Conservation (phyloP, 2,888 invertebrate genomes). For the Gisinianus flammeolus region DNA sequence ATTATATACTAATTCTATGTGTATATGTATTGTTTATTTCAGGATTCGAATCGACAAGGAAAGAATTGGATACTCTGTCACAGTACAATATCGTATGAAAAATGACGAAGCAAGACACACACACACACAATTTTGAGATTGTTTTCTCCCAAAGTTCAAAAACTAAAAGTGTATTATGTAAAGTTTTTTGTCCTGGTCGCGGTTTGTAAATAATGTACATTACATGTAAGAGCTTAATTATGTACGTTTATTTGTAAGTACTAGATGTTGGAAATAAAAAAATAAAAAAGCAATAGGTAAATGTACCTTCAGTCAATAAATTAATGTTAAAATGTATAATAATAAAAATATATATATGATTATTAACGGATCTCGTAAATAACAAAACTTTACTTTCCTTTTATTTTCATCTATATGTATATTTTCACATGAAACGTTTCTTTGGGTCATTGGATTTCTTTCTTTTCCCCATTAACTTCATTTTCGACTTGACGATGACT, state of each 20-base stretch:
- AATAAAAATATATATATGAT: not conserved
- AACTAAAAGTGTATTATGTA: not conserved
- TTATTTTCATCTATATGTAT: too few relatives aligned
- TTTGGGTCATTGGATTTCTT: too few relatives aligned
- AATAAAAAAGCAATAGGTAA: conserved; percentile 1
- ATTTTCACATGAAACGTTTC: too few relatives aligned
- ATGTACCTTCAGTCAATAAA: conserved; percentile 12
- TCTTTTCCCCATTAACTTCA: too few relatives aligned
- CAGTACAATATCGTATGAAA: conserved; percentile 35
- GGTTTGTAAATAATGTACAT: conserved; percentile 28
- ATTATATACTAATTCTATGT: too few relatives aligned
- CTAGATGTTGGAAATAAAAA: conserved; percentile 1
- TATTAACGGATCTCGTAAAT: not conserved
- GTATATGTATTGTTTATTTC: not conserved
- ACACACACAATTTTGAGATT: not conserved
- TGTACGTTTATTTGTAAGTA: conserved; percentile 41
- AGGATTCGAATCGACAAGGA: not conserved
- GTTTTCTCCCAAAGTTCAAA: not conserved
- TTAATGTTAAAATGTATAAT: not conserved
- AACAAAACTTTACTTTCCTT: not conserved
- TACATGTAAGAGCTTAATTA: conserved; percentile 34
- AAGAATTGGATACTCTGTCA: conserved; percentile 18
- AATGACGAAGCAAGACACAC: not conserved
- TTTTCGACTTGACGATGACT: too few relatives aligned
- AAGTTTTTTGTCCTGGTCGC: not conserved